phyloP scores from a whole-genome alignment of 2,113 vertebrate species.

The Coturnix japonica region DNA sequence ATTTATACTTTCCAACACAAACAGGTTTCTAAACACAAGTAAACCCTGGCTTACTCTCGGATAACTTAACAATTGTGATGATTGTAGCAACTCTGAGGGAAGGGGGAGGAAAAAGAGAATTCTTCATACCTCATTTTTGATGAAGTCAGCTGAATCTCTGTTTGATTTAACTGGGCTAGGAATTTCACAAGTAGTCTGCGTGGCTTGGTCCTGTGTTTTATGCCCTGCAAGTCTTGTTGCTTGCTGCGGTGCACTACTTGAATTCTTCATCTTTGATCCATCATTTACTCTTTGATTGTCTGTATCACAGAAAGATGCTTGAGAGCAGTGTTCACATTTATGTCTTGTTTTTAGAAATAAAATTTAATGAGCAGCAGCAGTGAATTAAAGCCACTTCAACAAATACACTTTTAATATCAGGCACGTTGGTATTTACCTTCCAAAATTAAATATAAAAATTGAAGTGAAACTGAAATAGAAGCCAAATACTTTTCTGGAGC shows the following conservation, averaged over 20 bases:
- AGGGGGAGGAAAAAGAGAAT: neutral
- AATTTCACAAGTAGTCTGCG: constrained; percentile 80
- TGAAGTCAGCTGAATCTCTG: constrained; percentile 51
- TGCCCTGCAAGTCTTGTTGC: neutral
- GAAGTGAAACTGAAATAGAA: neutral
- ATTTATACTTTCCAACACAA: neutral
- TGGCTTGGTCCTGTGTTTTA: constrained; percentile 71
- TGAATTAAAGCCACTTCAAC: neutral
- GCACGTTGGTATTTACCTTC: neutral
- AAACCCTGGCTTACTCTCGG: neutral
- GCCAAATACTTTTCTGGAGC: neutral
- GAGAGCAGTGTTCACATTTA: neutral
- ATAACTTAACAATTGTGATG: neutral
- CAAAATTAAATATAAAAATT: neutral
- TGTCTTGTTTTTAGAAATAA: neutral
- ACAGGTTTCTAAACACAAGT: neutral
- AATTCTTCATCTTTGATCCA: constrained; percentile 51
- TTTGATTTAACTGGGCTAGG: constrained; percentile 38
- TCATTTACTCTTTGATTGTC: constrained; percentile 67
- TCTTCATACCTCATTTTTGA: constrained; percentile 83
- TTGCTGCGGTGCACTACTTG: constrained; percentile 8
- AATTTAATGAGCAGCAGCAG: neutral
- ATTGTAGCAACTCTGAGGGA: neutral
- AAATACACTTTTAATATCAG: neutral
- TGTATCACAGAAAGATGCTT: constrained; percentile 31